Conservation (phyloP, 1,140 invertebrate genomes). For the Rhagoletis zephyria region DNA sequence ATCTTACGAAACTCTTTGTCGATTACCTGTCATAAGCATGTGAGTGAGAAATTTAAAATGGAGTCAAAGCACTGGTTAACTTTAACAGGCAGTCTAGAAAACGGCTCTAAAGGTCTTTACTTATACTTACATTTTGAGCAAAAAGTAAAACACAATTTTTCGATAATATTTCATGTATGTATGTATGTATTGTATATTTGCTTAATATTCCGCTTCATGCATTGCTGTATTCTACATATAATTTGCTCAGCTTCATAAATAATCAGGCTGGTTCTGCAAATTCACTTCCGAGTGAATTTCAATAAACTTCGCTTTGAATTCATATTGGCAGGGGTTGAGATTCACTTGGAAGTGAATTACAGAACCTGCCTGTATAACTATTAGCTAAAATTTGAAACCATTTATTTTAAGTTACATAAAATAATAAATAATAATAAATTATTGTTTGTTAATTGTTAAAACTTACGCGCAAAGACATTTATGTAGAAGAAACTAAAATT, state of each 20-base stretch:
- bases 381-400: constrained; percentile 38
- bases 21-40: too few relatives aligned
- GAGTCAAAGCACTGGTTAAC: too few relatives aligned
- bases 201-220: constrained; percentile 36
- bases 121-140: background rate
- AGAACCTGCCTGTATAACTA: background rate
- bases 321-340: too few relatives aligned
- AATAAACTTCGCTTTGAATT: too few relatives aligned
- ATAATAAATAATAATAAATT: constrained; percentile 47
- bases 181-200: constrained; percentile 38
- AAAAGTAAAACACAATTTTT: constrained; percentile 9
- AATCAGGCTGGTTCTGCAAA: too few relatives aligned
- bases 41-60: too few relatives aligned
- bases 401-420: background rate
- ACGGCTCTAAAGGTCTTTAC: too few relatives aligned
- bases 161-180: background rate
- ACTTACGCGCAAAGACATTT: background rate
- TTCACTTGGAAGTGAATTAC: too few relatives aligned
- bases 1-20: too few relatives aligned
- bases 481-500: background rate
- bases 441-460: constrained; percentile 37
- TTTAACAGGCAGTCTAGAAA: too few relatives aligned
- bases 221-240: constrained; percentile 23
- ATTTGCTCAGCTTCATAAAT: constrained; percentile 26
- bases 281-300: too few relatives aligned